Percentiles rank a stretch among this genome's conserved stretches.
phyloP scores from a whole-genome alignment of 2,888 invertebrate species.

The Lepidocyrtoides sp. region DNA sequence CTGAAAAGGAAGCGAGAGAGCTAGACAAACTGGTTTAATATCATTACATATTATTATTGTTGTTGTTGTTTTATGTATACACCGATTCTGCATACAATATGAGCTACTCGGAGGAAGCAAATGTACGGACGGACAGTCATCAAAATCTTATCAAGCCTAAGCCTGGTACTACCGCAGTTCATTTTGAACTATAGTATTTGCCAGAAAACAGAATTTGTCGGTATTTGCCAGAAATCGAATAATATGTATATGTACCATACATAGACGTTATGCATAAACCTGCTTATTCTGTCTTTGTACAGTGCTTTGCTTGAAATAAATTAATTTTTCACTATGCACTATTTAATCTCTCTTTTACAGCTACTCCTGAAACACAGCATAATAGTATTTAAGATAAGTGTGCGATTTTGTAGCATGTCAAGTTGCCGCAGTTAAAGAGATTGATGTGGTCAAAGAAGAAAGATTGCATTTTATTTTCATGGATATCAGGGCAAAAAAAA shows the following conservation, averaged over 20 bases:
- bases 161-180: neutral
- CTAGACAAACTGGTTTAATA: conserved; percentile 57
- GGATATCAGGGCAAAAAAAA: neutral
- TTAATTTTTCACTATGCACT: conserved; percentile 13
- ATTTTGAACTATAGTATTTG: no score
- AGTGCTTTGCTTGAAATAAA: neutral
- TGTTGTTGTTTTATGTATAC: conserved; percentile 30
- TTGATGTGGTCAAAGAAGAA: conserved; percentile 51
- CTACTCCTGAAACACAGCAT: neutral
- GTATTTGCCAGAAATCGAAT: no score
- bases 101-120: conserved; percentile 1
- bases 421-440: conserved; percentile 6
- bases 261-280: neutral
- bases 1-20: conserved; percentile 56
- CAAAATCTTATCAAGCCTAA: neutral
- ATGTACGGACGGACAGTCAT: neutral
- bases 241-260: neutral
- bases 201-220: no score
- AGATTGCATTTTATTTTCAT: conserved; percentile 29
- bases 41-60: conserved; percentile 42
- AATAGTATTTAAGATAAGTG: neutral
- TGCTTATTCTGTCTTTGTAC: neutral
- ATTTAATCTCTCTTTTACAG: conserved; percentile 10
- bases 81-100: conserved; percentile 28
- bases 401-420: neutral